These are phyloP conservation scores for Sebastes hubbsi DNA, from an alignment of 2,797 vertebrate genomes.

Conservation along the genomic window DNA sequence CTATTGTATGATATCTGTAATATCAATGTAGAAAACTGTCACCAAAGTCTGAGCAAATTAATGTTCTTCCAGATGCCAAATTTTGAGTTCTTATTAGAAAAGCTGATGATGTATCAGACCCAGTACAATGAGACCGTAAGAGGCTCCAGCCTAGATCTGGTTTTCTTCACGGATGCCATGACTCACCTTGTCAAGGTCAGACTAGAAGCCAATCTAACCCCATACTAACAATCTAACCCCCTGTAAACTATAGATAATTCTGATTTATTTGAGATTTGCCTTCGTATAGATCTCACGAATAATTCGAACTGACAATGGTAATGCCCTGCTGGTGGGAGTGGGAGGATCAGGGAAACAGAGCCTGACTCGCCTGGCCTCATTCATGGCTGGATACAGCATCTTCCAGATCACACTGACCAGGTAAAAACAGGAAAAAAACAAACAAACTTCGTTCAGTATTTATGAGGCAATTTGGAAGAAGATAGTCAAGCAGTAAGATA, in stretches of 20 bases:
- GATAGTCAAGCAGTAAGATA: background rate
- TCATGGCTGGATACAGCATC: conserved; percentile 86
- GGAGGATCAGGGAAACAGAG: conserved; percentile 92
- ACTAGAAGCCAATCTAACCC: background rate
- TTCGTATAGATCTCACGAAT: conserved; percentile 86
- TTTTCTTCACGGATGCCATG: conserved; percentile 90
- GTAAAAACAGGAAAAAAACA: conserved; percentile 40
- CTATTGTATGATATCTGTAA: background rate
- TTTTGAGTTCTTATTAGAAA: conserved; percentile 78
- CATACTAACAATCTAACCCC: background rate
- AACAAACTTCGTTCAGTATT: background rate
- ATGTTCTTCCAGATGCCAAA: conserved; percentile 62
- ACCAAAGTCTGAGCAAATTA: background rate
- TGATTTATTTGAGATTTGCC: background rate
- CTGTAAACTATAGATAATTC: background rate
- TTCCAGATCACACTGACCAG: conserved; percentile 90
- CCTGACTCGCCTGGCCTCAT: conserved; percentile 87
- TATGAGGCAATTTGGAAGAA: background rate
- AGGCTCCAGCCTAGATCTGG: conserved; percentile 86
- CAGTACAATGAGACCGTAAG: conserved; percentile 83
- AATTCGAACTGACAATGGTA: conserved; percentile 86
- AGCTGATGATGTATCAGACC: conserved; percentile 83
- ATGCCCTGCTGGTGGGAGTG: conserved; percentile 89
- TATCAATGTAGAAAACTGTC: background rate
- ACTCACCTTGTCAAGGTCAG: conserved; percentile 89